Conservation (phyloP, 2,113 vertebrate species). For the Sphaerodactylus townsendi region DNA sequence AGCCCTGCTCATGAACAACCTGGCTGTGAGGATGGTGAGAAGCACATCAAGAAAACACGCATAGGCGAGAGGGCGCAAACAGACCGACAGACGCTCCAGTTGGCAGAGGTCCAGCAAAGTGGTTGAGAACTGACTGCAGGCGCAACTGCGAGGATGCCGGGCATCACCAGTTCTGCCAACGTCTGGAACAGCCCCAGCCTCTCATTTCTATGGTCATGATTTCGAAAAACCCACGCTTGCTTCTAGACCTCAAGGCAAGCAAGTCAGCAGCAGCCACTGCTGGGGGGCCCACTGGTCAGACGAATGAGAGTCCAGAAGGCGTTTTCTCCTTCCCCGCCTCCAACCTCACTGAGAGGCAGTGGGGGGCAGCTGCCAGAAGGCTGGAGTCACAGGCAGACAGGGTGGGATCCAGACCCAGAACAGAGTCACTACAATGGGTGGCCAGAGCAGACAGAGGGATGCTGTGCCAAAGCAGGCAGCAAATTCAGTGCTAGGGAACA, state of each 20-base stretch:
- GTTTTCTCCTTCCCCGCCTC: neutral
- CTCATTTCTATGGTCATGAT: too few species aligned
- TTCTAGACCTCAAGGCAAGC: too few species aligned
- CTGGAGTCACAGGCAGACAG: too few species aligned
- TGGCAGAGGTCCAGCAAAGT: neutral
- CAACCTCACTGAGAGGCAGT: too few species aligned
- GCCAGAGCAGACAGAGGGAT: neutral
- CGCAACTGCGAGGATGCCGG: neutral
- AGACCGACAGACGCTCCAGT: too few species aligned
- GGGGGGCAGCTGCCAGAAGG: too few species aligned
- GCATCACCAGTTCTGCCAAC: neutral
- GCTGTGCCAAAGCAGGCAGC: neutral
- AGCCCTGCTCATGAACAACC: neutral
- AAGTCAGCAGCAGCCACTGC: too few species aligned
- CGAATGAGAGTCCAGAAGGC: neutral
- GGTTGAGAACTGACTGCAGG: neutral
- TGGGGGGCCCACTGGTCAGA: too few species aligned
- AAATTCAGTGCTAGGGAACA: neutral
- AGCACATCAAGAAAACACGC: fast-evolving
- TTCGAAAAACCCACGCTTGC: too few species aligned
- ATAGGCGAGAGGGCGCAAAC: neutral
- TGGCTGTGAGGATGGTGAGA: fast-evolving
- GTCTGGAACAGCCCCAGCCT: neutral
- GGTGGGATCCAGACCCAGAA: too few species aligned
- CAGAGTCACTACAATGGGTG: too few species aligned